Evolutionary conservation across 2,888 invertebrate species (phyloP), one percentile per base, ranked within the genome.

Genomic region (Cotesia congregata): DNA sequence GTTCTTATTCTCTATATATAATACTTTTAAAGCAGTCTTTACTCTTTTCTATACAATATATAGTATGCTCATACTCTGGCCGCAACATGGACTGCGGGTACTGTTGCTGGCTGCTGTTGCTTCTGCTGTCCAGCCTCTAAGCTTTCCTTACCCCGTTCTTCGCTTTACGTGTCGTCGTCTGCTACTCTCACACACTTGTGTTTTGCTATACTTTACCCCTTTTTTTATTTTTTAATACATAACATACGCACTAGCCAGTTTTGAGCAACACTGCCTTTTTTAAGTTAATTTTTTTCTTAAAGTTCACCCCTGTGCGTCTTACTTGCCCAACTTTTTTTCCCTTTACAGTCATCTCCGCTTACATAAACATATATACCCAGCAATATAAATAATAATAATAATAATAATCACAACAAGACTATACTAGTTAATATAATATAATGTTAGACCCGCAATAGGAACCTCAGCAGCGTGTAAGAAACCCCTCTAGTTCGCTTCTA

Each of bases 331-430:
- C 65, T 72, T 75, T 76, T 76, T 68, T 62, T 59, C 74, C 74
- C 77, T 80, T 80, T 84, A 84, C 85, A 86, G 86, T 87, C 85
- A 86, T 86, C 86, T 86, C 87, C 84, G 83, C 85, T 86, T 86
- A 86, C 50, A 50, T 50, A 50, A 50, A 50, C 12, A 50, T 50
- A 4, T 50, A 50, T 50, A 50, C 50, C 4, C 50, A 50, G 4
- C 50, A 6, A 50, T 50, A 50, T 50, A 12, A 12, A 50, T 50
- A 50, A 30, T 30, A 30, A 30, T 30, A 20, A 20, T 20, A 30
- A 30, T 30, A 30, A 30, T 30, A 3, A 30, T 30, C 30, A 30
- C 30, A 30, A 30, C 30, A 30, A 30, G 30, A 30, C 12, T 62
- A 17, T 62, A 62, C 87, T 85, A 86, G 84, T 83, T 50, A 12